Conservation (phyloP, 2,888 invertebrate genomes). For the Caenorhabditis panamensis region DNA sequence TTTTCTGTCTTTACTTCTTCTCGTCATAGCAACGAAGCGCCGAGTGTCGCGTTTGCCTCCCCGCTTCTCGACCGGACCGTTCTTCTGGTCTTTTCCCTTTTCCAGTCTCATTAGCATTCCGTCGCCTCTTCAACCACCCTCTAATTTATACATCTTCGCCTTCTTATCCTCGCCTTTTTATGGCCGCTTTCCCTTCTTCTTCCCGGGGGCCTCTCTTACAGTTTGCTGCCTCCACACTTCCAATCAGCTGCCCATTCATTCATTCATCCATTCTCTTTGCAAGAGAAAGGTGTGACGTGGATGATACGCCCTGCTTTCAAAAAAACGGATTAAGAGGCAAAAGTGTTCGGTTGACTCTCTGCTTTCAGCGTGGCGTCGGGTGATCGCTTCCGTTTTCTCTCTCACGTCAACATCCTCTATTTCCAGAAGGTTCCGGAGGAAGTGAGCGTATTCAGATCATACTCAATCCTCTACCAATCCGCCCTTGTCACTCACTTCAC, state of each 20-base stretch:
- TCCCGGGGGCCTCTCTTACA: constrained; percentile 22
- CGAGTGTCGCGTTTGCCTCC: constrained; percentile 20
- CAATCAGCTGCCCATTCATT: constrained; percentile 58
- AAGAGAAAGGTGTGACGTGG: constrained; percentile 6
- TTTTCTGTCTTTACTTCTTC: constrained; percentile 6
- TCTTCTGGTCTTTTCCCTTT: constrained; percentile 1
- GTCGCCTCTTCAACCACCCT: constrained; percentile 28
- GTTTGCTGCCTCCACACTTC: constrained; percentile 45
- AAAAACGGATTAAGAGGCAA: constrained; percentile 23
- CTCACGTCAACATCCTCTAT: too few species aligned
- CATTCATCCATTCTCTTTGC: constrained; percentile 34
- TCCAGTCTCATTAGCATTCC: constrained; percentile 46
- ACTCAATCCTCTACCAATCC: too few species aligned
- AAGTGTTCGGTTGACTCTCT: too few species aligned
- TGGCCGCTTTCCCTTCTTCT: constrained; percentile 26
- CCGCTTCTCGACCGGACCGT: constrained; percentile 9
- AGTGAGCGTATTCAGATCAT: background rate
- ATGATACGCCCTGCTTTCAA: constrained; percentile 11
- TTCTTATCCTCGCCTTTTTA: constrained; percentile 46
- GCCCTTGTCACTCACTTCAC: constrained; percentile 6
- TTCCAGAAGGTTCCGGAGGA: constrained; percentile 5
- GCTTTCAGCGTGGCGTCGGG: too few species aligned
- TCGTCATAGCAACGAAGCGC: constrained; percentile 31
- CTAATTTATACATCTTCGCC: constrained; percentile 55
- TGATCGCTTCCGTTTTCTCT: constrained; percentile 30